These are phyloP conservation scores for Alca torda DNA, from an alignment of 2,797 vertebrate species.

Conservation along the genomic window DNA sequence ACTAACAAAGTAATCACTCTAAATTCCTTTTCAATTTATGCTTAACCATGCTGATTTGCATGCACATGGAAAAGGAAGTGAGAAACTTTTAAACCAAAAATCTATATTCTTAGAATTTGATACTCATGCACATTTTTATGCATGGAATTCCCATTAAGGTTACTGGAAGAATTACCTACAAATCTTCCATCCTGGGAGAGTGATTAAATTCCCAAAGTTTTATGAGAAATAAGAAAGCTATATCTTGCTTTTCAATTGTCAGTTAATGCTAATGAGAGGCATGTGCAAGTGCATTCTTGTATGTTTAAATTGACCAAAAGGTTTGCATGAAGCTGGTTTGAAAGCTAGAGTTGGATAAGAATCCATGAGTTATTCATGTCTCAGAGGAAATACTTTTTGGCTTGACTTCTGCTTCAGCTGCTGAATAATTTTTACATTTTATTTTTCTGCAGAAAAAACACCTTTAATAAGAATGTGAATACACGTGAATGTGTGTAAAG, in stretches of 20 bases:
- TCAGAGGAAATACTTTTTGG: conserved; percentile 22
- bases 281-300: background rate
- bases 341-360: conserved; percentile 11
- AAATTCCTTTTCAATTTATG: conserved; percentile 26
- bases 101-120: conserved; percentile 13
- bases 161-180: conserved; percentile 19
- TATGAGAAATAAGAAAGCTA: conserved; percentile 14
- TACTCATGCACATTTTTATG: conserved; percentile 7
- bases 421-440: background rate
- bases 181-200: background rate
- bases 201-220: conserved; percentile 20
- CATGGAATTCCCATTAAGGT: conserved; percentile 13
- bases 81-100: conserved; percentile 32
- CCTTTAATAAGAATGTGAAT: background rate
- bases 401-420: conserved; percentile 17
- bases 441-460: background rate
- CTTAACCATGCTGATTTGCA: conserved; percentile 34
- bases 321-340: background rate
- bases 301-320: background rate
- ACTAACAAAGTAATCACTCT: conserved; percentile 15
- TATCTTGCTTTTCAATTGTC: background rate
- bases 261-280: background rate
- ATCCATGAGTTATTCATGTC: conserved; percentile 40
- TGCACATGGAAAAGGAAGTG: conserved; percentile 19
- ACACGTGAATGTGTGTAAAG: background rate